Base-by-base conservation (phyloP, 2,888 invertebrate species). In the Alviniconcha strummeri region DNA sequence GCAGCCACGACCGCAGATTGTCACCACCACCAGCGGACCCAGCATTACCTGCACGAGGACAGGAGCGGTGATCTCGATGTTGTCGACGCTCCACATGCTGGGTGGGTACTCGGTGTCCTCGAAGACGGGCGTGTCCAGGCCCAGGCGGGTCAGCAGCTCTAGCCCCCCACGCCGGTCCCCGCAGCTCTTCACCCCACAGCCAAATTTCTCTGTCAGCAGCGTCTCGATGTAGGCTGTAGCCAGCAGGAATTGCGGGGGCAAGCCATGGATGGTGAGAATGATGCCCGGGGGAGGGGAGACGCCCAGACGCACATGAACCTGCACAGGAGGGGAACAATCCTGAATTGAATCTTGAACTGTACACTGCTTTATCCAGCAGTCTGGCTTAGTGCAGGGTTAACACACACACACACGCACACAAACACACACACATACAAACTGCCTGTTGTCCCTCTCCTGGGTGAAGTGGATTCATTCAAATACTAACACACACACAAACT, bases 181-280 rank as follows among this genome's bases (percentile, higher is more conserved):
- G 85, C 91, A 91, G 72, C 89, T 88, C 72, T 88, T 87, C 36
- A 88, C 89, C 0, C 91, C 91, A 86, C 91, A 91, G 54, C 91
- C 90, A 86, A 91, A 89, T 36, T 88, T 88, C 84, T 92, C 91
- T 1, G 90, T 90, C 60, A 92, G 90, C 11, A 93, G 87, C 7
- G 91, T 92, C 88, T 93, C 93, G n/a, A 93, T 90, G 88, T 93
- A 93, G 5, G 93, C 90, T 55, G 93, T 83, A 4, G 93, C 92
- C 81, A 94, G 88, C 36, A 93, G 90, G 86, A 94, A 93, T 87
- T 93, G 92, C 7, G 92, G 90, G 6, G 93, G 93, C 6, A 94
- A 88, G n/a, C 92, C 93, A 84, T 94, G 93, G 17, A 94, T 89
- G 2, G 92, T 92, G 15, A 94, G 86, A 17, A 89, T 89, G 52